These are phyloP conservation scores for Macquaria ambigua DNA, from an alignment of 2,113 vertebrate species.

Conservation along the genomic window DNA sequence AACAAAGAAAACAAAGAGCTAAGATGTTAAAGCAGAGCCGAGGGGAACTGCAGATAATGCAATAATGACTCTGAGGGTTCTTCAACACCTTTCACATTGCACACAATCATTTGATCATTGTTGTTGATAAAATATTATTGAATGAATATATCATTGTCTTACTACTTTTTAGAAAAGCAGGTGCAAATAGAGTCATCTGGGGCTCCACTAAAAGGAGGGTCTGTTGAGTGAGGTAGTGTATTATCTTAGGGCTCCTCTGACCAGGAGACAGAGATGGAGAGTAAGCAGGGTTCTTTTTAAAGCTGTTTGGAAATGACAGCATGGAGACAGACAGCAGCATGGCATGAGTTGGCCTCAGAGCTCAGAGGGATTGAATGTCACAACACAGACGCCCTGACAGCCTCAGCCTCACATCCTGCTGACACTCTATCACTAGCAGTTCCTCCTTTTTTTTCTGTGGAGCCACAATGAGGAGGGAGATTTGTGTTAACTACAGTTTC, in stretches of 20 bases:
- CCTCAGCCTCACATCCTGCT: conserved; percentile 35
- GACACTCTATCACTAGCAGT: conserved; percentile 25
- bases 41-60: too few species aligned
- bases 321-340: background rate
- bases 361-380: conserved; percentile 40
- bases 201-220: background rate
- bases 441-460: conserved; percentile 33
- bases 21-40: too few species aligned
- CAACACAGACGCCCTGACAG: conserved; percentile 46
- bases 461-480: too few species aligned
- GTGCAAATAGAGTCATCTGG: background rate
- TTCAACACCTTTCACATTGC: too few species aligned
- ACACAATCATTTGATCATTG: too few species aligned
- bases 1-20: background rate
- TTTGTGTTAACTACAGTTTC: background rate
- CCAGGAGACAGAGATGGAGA: background rate
- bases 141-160: too few species aligned
- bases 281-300: background rate
- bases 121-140: too few species aligned
- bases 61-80: too few species aligned
- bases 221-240: background rate
- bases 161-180: background rate
- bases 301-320: conserved; percentile 10
- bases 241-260: too few species aligned
- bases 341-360: conserved; percentile 5